Conservation (phyloP, 2,113 vertebrate genomes). For the Talpa occidentalis region DNA sequence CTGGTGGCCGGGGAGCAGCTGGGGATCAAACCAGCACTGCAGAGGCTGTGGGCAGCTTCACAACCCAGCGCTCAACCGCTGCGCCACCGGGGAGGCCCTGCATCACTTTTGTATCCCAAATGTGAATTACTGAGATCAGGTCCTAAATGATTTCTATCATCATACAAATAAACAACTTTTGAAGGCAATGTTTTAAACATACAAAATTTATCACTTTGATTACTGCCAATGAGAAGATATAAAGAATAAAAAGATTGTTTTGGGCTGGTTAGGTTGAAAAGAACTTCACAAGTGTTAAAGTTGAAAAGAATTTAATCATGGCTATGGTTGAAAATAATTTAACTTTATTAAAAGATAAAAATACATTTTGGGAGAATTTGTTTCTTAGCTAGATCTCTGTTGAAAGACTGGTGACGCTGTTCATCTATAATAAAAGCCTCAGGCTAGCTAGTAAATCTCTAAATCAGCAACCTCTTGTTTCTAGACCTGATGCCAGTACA, state of each 20-base stretch:
- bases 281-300: background rate
- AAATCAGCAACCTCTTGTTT: background rate
- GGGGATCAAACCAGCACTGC: too few relatives aligned
- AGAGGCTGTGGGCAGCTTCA: too few relatives aligned
- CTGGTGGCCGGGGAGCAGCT: too few relatives aligned
- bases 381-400: background rate
- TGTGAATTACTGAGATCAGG: constrained; percentile 20
- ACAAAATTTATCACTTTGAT: constrained; percentile 33
- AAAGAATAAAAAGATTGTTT: background rate
- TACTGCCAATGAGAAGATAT: background rate
- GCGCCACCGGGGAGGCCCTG: too few relatives aligned
- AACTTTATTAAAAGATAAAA: background rate
- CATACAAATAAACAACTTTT: background rate
- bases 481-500: background rate
- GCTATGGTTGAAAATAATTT: background rate
- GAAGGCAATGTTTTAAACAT: constrained; percentile 25
- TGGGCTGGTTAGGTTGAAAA: background rate
- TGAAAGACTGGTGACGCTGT: background rate
- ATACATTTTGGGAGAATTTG: background rate
- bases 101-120: background rate
- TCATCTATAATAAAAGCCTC: background rate
- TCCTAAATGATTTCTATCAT: constrained; percentile 1
- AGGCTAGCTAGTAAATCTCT: background rate
- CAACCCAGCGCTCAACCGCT: too few relatives aligned
- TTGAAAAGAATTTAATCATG: background rate